Evolutionary conservation across 2,113 vertebrate genomes (phyloP).

Genomic region (Cyphomyrus plagiostoma): DNA sequence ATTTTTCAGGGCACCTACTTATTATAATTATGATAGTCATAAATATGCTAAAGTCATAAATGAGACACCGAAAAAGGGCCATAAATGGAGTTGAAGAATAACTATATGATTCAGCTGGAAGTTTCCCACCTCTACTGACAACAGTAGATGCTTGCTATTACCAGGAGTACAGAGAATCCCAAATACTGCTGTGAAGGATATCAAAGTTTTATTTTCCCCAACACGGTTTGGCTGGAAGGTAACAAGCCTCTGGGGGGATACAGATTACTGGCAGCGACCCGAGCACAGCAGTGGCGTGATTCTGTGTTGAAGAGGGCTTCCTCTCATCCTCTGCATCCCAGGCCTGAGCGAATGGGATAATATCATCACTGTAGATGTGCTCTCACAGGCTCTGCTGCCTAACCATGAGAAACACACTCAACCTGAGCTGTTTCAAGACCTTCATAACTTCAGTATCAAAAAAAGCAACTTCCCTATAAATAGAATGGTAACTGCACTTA

Average conservation of each 20-base stretch:
- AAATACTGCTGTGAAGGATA: not conserved
- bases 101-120: not conserved
- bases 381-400: not conserved
- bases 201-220: not conserved
- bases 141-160: not conserved
- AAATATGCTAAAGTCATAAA: conserved; percentile 16
- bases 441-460: not conserved
- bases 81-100: not conserved
- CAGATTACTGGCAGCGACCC: not conserved
- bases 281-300: not conserved
- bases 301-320: not conserved
- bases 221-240: not conserved
- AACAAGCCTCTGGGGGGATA: not conserved
- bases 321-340: not conserved
- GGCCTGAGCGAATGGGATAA: not conserved
- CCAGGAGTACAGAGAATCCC: not conserved
- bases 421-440: not conserved
- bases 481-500: not conserved
- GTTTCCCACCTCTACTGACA: not conserved
- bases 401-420: not conserved
- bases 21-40: not conserved
- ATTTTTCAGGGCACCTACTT: not conserved
- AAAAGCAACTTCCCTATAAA: not conserved
- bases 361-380: not conserved
- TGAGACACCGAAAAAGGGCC: not conserved